A percentile compares a stretch with the other conserved stretches of the same genome.
Conservation (phyloP, 2,888 invertebrate genomes). For the Trachelus iudaicus region DNA sequence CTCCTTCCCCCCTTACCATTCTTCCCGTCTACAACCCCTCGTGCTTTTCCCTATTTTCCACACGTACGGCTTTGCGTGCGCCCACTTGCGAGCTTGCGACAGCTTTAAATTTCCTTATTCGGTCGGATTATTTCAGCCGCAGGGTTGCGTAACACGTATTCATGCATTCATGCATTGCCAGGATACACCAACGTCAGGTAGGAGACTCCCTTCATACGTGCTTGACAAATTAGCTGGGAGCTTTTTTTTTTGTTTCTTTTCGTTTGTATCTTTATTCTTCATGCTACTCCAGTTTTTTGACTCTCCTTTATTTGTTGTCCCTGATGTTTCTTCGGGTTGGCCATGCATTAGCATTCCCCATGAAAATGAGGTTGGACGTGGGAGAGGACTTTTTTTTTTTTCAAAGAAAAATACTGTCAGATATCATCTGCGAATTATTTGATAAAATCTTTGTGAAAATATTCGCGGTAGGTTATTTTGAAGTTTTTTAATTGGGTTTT, state of each 20-base stretch:
- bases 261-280: conserved; percentile 4
- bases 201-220: neutral
- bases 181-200: neutral
- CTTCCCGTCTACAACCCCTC: neutral
- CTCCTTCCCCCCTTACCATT: neutral
- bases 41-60: conserved; percentile 10
- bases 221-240: neutral
- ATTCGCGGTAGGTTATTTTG: too few species aligned
- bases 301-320: neutral
- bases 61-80: conserved; percentile 14
- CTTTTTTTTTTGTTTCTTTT: neutral
- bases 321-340: neutral
- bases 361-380: neutral
- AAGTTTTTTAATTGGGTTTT: too few species aligned
- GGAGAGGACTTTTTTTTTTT: too few species aligned
- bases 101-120: conserved; percentile 19
- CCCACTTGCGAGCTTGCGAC: neutral
- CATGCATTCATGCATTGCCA: neutral
- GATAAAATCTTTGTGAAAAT: too few species aligned
- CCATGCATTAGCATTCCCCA: neutral
- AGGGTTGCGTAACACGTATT: neutral
- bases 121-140: conserved; percentile 5
- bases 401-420: too few species aligned
- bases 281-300: neutral
- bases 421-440: too few species aligned